Evolutionary conservation across 2,113 vertebrate species (phyloP).

Genomic region (Odobenus rosmarus): DNA sequence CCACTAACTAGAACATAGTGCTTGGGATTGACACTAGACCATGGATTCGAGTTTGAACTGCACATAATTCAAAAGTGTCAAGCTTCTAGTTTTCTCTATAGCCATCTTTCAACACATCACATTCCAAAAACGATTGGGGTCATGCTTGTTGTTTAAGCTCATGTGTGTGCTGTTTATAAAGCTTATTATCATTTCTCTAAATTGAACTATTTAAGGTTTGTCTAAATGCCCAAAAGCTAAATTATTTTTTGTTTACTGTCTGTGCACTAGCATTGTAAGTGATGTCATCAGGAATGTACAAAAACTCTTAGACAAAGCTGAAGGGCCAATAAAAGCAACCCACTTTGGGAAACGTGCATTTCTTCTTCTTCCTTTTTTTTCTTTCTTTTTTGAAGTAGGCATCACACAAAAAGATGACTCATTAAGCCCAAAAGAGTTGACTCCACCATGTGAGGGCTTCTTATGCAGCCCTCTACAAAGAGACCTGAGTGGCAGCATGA

Average conservation of each 20-base stretch:
- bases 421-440: constrained; percentile 69
- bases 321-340: constrained; percentile 66
- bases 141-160: constrained; percentile 43
- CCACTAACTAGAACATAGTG: not conserved
- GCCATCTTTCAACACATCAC: constrained; percentile 27
- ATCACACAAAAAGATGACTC: constrained; percentile 76
- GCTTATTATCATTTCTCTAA: constrained; percentile 66
- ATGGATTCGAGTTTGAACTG: not conserved
- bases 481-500: constrained; percentile 70
- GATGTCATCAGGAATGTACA: constrained; percentile 69
- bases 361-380: not conserved
- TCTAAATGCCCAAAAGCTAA: constrained; percentile 50
- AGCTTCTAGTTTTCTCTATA: not conserved
- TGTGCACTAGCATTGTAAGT: constrained; percentile 63
- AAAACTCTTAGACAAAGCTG: constrained; percentile 68
- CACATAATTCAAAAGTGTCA: not conserved
- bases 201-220: constrained; percentile 51
- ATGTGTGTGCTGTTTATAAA: constrained; percentile 51
- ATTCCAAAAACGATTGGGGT: constrained; percentile 46
- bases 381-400: constrained; percentile 58
- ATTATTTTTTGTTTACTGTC: constrained; percentile 77
- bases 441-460: constrained; percentile 62
- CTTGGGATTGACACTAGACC: not conserved
- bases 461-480: constrained; percentile 72
- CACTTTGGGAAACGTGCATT: constrained; percentile 46